Conservation (phyloP, 2,888 invertebrate genomes). For the Anticlea derivata region DNA sequence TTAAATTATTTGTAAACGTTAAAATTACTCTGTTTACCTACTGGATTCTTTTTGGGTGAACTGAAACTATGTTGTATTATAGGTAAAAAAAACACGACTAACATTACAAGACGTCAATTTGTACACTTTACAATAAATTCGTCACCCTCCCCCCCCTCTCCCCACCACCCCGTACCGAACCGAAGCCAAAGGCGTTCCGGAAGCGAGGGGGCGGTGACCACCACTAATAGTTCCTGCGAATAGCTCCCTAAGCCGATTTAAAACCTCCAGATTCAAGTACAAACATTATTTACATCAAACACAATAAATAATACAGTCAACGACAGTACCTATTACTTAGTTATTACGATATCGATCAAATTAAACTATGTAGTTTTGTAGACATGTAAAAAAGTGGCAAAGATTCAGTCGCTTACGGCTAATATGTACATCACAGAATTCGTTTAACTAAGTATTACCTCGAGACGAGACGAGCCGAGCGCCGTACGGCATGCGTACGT, state of each 20-base stretch:
- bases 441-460: constrained; percentile 31
- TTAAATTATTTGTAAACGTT: too few species aligned
- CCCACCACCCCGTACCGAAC: background rate
- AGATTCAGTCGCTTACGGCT: constrained; percentile 77
- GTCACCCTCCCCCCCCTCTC: too few species aligned
- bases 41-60: background rate
- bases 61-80: background rate
- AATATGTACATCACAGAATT: constrained; percentile 73
- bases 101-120: constrained; percentile 4
- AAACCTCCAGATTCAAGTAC: constrained; percentile 61
- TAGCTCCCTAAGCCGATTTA: constrained; percentile 37
- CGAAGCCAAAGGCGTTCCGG: background rate
- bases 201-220: background rate
- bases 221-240: background rate
- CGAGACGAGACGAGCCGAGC: background rate
- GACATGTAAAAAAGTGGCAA: constrained; percentile 83
- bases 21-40: too few species aligned
- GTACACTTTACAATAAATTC: constrained; percentile 9
- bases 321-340: background rate
- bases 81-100: too few species aligned
- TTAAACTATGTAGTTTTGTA: constrained; percentile 65
- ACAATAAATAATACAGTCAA: constrained; percentile 45
- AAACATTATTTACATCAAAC: constrained; percentile 69
- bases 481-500: too few species aligned
- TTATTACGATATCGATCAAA: constrained; percentile 40